phyloP scores from a whole-genome alignment of 2,888 invertebrate genomes.

The Cantharis rufa region DNA sequence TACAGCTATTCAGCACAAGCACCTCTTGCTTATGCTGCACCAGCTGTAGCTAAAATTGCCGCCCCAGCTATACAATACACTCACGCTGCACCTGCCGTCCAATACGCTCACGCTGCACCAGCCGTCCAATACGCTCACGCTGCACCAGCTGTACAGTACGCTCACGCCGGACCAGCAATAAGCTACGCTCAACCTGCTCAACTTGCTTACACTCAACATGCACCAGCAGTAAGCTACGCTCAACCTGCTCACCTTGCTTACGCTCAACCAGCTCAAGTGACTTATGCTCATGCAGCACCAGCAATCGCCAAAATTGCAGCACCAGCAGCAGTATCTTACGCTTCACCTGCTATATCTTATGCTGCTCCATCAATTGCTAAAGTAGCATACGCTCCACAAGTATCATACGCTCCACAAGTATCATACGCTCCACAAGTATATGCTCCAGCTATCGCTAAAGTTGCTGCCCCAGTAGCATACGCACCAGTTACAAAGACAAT shows the following conservation, averaged over 20 bases:
- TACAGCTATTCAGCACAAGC: slow-evolving; percentile 29
- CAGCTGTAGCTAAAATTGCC: slow-evolving; percentile 13
- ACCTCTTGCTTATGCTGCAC: slow-evolving; percentile 45
- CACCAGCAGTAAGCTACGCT: neutral
- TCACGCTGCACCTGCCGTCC: slow-evolving; percentile 30
- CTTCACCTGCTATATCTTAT: slow-evolving; percentile 20
- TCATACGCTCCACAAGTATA: slow-evolving; percentile 52
- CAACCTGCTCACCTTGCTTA: neutral
- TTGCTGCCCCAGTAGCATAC: slow-evolving; percentile 35
- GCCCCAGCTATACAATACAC: neutral
- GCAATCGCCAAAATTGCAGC: slow-evolving; percentile 46
- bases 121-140: slow-evolving; percentile 30
- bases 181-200: neutral
- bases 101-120: slow-evolving; percentile 27
- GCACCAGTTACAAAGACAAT: slow-evolving; percentile 51
- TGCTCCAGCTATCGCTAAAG: slow-evolving; percentile 31
- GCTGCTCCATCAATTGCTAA: slow-evolving; percentile 44
- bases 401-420: slow-evolving; percentile 52
- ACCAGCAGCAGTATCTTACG: slow-evolving; percentile 15
- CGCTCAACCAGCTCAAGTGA: slow-evolving; percentile 22
- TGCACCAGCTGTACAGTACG: slow-evolving; percentile 23
- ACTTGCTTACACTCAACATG: slow-evolving; percentile 2
- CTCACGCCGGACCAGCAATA: neutral
- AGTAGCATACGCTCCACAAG: slow-evolving; percentile 53
- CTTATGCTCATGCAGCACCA: slow-evolving; percentile 34